A percentile compares a stretch with the other conserved stretches of the same genome.
phyloP scores from a whole-genome alignment of 2,113 vertebrate genomes.

The Limnothrissa miodon region DNA sequence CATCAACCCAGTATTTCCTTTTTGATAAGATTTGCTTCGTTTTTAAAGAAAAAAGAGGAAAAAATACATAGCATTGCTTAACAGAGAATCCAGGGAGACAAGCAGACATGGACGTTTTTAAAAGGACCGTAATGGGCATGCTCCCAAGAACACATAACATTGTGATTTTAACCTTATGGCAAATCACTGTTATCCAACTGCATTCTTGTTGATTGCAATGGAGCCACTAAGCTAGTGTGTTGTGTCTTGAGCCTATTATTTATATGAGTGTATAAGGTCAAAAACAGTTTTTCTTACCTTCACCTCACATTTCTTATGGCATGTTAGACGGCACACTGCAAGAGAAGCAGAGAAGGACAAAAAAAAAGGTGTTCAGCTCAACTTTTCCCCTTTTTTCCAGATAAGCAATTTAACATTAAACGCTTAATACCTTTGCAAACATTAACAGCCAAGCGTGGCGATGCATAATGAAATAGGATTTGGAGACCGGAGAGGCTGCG shows the following conservation, averaged over 20 bases:
- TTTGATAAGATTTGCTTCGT: slow-evolving; percentile 40
- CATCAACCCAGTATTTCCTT: slow-evolving; percentile 48
- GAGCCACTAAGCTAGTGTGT: background rate
- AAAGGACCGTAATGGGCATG: background rate
- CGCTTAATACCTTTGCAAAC: slow-evolving; percentile 4
- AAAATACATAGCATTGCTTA: slow-evolving; percentile 12
- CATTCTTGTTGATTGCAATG: background rate
- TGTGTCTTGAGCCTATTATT: background rate
- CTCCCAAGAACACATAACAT: background rate
- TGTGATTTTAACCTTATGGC: slow-evolving; percentile 6
- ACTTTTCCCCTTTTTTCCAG: slow-evolving; percentile 37
- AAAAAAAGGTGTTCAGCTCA: slow-evolving; percentile 17
- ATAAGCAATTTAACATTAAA: slow-evolving; percentile 33
- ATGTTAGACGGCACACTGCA: slow-evolving; percentile 82
- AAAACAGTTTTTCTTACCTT: slow-evolving; percentile 78
- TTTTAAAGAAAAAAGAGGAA: slow-evolving; percentile 24
- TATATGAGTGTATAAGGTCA: background rate
- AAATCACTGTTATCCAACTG: background rate
- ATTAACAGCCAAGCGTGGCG: slow-evolving; percentile 32
- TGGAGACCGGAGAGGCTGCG: slow-evolving; percentile 25
- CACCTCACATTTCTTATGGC: slow-evolving; percentile 90
- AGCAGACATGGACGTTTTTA: background rate
- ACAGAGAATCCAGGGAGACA: background rate
- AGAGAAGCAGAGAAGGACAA: slow-evolving; percentile 4
- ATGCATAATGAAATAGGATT: slow-evolving; percentile 34